Evolutionary conservation across 2,797 vertebrate species (phyloP).

Genomic region (Eulemur coronatus): DNA sequence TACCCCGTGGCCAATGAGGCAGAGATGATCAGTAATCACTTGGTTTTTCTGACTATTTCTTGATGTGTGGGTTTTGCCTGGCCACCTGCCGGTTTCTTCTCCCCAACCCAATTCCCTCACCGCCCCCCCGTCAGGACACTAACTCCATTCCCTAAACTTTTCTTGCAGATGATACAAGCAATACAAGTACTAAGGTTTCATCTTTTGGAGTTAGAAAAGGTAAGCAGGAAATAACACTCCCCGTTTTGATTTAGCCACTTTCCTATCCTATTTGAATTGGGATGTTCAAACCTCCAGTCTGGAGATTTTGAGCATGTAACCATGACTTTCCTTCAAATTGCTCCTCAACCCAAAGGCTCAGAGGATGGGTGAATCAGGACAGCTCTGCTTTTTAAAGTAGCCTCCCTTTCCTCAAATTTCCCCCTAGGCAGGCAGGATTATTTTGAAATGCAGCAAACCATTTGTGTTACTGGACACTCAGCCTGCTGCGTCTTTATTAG

Average conservation of each 20-base stretch:
- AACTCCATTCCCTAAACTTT: conserved; percentile 79
- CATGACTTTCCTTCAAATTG: background rate
- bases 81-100: conserved; percentile 41
- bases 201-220: conserved; percentile 99
- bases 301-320: background rate
- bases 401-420: accelerated
- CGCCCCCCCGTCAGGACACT: background rate
- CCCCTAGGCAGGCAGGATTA: background rate
- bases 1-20: conserved; percentile 78
- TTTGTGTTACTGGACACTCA: conserved; percentile 53
- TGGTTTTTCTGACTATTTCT: conserved; percentile 58
- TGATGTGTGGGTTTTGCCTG: conserved; percentile 55
- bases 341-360: background rate
- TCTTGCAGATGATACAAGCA: conserved; percentile 99
- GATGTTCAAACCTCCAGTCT: background rate
- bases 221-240: conserved; percentile 83
- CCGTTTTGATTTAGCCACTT: background rate
- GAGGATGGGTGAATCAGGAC: conserved; percentile 44
- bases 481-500: conserved; percentile 63
- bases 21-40: conserved; percentile 80
- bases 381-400: conserved; percentile 34
- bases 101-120: conserved; percentile 14
- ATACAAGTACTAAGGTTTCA: conserved; percentile 99
- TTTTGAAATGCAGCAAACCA: conserved; percentile 68
- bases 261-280: background rate